Percentiles rank a stretch among this genome's conserved stretches.
Conservation (phyloP, 2,888 invertebrate species). For the Tenthredo livida region DNA sequence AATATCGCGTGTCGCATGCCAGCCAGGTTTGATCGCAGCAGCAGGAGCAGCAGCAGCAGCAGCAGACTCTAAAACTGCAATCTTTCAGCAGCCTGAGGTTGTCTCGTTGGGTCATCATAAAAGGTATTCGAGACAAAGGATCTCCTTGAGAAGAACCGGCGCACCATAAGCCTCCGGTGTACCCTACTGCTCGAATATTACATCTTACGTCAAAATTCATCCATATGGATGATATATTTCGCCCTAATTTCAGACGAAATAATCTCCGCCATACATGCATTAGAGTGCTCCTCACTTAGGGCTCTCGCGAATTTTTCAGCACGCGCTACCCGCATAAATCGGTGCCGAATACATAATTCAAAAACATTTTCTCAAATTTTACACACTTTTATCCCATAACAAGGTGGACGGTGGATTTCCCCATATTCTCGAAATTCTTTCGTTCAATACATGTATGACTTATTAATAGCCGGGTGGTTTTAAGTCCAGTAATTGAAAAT, state of each 20-base stretch:
- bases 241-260: not conserved
- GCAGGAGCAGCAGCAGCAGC: not conserved
- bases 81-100: slow-evolving; percentile 35
- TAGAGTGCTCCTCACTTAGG: no score
- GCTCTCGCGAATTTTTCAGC: no score
- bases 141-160: slow-evolving; percentile 33
- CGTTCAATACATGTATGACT: not conserved
- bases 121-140: slow-evolving; percentile 40
- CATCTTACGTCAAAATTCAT: no score
- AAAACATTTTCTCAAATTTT: no score
- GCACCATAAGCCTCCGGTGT: not conserved
- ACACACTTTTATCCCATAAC: no score
- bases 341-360: no score
- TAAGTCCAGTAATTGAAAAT: slow-evolving; percentile 28
- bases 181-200: no score
- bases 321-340: no score
- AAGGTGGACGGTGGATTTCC: no score
- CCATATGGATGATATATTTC: no score
- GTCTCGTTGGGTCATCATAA: slow-evolving; percentile 46
- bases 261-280: not conserved
- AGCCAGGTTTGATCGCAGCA: not conserved
- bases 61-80: slow-evolving; percentile 18
- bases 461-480: not conserved
- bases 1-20: slow-evolving; percentile 44
- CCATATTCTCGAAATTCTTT: not conserved